Evolutionary conservation across 2,888 invertebrate species (phyloP), one percentile per base, ranked within the genome.

Genomic region (Agrochola lota): DNA sequence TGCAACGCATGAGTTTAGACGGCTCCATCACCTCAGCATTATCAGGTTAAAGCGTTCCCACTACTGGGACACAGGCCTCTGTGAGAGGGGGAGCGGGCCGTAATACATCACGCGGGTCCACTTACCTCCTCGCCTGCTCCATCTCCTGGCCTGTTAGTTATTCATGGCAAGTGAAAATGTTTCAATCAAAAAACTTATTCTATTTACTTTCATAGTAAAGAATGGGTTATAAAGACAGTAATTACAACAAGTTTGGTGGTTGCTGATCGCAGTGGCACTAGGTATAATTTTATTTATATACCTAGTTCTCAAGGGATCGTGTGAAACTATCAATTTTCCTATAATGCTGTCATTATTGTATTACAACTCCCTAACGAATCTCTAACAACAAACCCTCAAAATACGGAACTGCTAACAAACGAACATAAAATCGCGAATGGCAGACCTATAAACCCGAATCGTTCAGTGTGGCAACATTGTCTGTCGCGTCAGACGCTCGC

Each of bases 401-500:
- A 67, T 46, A 62, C 20, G 63, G 59, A 77, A 66, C 26, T 52
- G 17, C 35, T 8, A 52, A 23, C 23, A 35, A 62, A 23, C 49
- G 55, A 49, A 55, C 57, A 71, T 71, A 68, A 60, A 84, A 71
- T 67, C 35, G 35, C 30, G 15, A 26, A 64, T 62, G 20, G 43
- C 30, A 59, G 43, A 63, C 59, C 71, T 35, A 60, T 59, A 75
- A 78, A 71, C 62, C 60, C 40, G 63, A 59, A 60, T 60, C 63
- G 57, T n/a, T 83, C 57, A 70, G 52, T 67, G 67, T 75, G 66
- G 78, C 71, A 83, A 84, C 86, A 84, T 86, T 84, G 86, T 86
- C 75, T 59, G 84, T 71, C 86, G 83, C 78, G 83, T 79, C 87
- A 82, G 87, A 81, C 73, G 81, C 68, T 70, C 80, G 83, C 79